Conservation (phyloP, 2,113 vertebrate genomes). For the Xyrauchen texanus region DNA sequence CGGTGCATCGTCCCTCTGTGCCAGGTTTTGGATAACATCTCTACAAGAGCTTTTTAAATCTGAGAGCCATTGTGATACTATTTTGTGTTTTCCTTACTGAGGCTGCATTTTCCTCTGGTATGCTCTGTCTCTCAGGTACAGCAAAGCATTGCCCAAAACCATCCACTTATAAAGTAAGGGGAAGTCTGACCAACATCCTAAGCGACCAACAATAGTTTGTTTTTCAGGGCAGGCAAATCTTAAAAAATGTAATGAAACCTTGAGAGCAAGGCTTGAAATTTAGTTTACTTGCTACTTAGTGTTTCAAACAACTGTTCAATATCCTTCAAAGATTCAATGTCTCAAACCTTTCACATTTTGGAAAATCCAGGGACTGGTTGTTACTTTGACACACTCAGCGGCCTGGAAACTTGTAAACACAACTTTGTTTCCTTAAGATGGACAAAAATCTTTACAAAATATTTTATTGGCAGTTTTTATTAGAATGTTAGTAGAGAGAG, state of each 20-base stretch:
- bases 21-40: constrained; percentile 9
- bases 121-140: not conserved
- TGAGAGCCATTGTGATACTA: not conserved
- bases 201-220: no score
- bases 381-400: constrained; percentile 1
- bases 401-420: constrained; percentile 1
- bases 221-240: not conserved
- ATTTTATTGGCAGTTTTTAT: no score
- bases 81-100: not conserved
- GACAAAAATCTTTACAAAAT: not conserved
- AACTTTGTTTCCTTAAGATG: not conserved
- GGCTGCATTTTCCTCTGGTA: not conserved
- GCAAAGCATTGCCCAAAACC: no score
- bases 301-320: constrained; percentile 3
- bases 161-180: no score
- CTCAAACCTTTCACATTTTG: not conserved
- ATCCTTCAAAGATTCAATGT: constrained; percentile 7
- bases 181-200: no score
- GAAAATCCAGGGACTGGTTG: not conserved
- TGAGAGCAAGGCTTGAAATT: not conserved
- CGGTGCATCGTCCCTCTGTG: constrained; percentile 3
- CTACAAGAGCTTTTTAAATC: constrained; percentile 11
- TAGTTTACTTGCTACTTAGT: not conserved
- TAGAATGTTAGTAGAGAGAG: no score
- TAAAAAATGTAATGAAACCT: no score